Conservation (phyloP, 2,113 vertebrate species). For the Mormyrus iriodes region DNA sequence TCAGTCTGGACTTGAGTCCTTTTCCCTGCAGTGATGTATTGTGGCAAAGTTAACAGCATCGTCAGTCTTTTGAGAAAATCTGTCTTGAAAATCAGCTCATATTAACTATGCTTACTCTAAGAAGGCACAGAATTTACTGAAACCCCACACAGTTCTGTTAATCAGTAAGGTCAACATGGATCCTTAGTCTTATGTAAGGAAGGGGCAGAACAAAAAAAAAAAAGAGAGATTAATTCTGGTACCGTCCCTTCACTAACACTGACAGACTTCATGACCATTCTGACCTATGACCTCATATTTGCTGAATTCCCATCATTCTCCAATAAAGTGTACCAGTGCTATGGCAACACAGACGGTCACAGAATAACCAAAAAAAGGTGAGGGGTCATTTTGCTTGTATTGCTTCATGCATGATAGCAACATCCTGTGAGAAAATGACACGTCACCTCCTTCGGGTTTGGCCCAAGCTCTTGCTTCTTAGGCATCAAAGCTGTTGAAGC, state of each 20-base stretch:
- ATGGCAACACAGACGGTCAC: background rate
- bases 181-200: background rate
- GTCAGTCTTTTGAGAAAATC: background rate
- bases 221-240: background rate
- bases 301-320: background rate
- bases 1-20: background rate
- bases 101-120: background rate
- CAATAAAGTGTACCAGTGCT: background rate
- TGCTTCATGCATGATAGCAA: background rate
- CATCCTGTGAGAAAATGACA: background rate
- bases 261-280: background rate
- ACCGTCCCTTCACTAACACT: background rate
- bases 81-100: background rate
- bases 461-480: background rate
- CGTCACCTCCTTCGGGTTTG: background rate
- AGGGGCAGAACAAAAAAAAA: background rate
- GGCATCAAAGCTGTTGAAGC: background rate
- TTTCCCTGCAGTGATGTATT: background rate
- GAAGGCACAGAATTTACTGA: background rate
- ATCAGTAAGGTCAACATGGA: background rate
- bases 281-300: background rate
- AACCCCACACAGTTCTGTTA: background rate
- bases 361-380: background rate
- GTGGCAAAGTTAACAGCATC: background rate
- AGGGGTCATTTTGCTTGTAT: background rate